phyloP scores from a whole-genome alignment of 2,113 vertebrate genomes.

The Macquaria australasica region DNA sequence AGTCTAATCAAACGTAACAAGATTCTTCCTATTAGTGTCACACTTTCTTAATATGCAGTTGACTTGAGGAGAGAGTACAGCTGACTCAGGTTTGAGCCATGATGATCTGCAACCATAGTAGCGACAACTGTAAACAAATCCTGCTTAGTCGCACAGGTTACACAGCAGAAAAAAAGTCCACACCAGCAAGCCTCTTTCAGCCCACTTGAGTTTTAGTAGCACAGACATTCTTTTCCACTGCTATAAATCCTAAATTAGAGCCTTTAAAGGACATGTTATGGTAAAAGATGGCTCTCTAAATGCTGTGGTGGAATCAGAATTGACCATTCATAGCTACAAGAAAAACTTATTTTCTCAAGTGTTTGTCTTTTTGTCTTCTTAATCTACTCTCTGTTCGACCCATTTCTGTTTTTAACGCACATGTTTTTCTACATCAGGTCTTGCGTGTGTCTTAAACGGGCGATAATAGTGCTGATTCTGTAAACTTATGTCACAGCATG shows the following conservation, averaged over 20 bases:
- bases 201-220: not conserved
- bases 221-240: not conserved
- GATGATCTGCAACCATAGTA: constrained; percentile 10
- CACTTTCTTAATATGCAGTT: not conserved
- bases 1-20: constrained; percentile 14
- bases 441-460: not conserved
- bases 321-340: not conserved
- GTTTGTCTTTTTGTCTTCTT: constrained; percentile 9
- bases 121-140: constrained; percentile 39
- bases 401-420: not conserved
- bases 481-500: not conserved
- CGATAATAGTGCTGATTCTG: constrained; percentile 11
- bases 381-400: not conserved
- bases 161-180: not conserved
- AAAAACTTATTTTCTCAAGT: not conserved
- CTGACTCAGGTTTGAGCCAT: constrained; percentile 30
- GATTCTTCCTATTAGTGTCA: not conserved
- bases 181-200: not conserved
- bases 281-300: not conserved
- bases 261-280: not conserved
- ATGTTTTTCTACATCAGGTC: not conserved
- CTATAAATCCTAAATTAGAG: constrained; percentile 17
- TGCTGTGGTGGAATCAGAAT: constrained; percentile 5
- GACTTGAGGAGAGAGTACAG: constrained; percentile 2
- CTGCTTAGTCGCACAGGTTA: constrained; percentile 35